phyloP scores from a whole-genome alignment of 2,113 vertebrate genomes.

The Rhinoptilus africanus region DNA sequence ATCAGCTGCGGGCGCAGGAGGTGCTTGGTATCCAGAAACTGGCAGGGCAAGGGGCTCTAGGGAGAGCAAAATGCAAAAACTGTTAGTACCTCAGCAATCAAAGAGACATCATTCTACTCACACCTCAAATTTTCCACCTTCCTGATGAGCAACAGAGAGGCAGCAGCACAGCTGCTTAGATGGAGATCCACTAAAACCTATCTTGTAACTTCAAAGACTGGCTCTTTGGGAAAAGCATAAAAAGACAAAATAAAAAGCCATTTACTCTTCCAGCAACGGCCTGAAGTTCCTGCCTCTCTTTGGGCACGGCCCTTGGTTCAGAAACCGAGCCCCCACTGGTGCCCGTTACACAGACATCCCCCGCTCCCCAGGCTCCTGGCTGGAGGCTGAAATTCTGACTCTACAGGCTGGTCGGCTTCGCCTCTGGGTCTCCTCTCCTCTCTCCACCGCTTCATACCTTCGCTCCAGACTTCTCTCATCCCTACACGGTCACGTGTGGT shows the following conservation, averaged over 20 bases:
- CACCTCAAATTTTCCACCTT: rapidly evolving
- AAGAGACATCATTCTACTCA: rapidly evolving
- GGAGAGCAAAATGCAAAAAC: neutral
- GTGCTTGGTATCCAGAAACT: neutral
- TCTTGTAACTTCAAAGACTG: rapidly evolving
- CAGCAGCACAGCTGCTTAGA: neutral
- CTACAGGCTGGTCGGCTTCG: rapidly evolving
- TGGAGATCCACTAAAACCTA: neutral
- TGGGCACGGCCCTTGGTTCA: neutral
- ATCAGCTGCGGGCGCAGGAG: neutral
- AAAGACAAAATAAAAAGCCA: neutral
- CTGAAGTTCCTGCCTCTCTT: rapidly evolving
- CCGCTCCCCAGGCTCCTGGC: neutral
- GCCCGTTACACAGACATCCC: too few species aligned
- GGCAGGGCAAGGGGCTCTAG: conserved; percentile 44
- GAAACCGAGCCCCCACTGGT: rapidly evolving
- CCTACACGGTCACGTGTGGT: rapidly evolving
- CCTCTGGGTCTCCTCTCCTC: neutral
- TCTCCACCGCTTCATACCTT: neutral
- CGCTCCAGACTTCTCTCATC: neutral
- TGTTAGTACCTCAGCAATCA: neutral
- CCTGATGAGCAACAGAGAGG: neutral
- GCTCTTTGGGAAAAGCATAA: neutral
- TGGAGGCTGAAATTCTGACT: too few species aligned
- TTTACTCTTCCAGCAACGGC: neutral